phyloP scores from a whole-genome alignment of 30 jellyfish, hydroid and myxozoan species.

The Aurelia aurita complex sp. Pacific region DNA sequence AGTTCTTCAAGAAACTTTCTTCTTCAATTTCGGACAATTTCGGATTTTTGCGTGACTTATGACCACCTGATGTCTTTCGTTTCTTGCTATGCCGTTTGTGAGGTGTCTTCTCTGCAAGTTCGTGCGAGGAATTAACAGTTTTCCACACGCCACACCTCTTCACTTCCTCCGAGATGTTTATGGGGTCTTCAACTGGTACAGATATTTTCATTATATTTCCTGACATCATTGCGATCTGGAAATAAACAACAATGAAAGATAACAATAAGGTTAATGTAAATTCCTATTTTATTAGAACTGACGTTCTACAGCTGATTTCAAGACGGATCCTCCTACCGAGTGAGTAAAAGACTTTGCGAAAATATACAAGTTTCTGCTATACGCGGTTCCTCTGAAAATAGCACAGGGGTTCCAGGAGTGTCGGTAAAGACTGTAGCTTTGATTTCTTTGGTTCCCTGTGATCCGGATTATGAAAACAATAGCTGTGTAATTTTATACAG shows the following conservation, averaged over 20 bases:
- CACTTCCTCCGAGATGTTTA: slow-evolving; percentile 73
- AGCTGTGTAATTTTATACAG: no score
- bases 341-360: no score
- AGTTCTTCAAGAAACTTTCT: slow-evolving; percentile 27
- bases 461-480: no score
- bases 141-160: slow-evolving; percentile 76
- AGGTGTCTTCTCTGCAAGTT: slow-evolving; percentile 34
- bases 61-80: neutral
- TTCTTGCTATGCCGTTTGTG: slow-evolving; percentile 24
- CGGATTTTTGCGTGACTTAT: slow-evolving; percentile 18
- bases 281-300: no score
- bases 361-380: no score
- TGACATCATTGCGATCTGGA: slow-evolving; percentile 62
- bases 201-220: slow-evolving; percentile 73
- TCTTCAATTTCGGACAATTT: slow-evolving; percentile 67
- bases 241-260: neutral
- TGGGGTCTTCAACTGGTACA: slow-evolving; percentile 66
- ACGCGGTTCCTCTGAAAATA: no score
- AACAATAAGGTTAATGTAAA: no score
- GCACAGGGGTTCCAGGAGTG: no score
- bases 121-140: slow-evolving; percentile 71
- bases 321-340: no score
- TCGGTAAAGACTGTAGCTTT: no score
- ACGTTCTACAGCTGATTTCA: no score
- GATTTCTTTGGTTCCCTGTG: no score